Evolutionary conservation across 2,113 vertebrate genomes (phyloP), one percentile per base, ranked within the genome.

Genomic region (Brienomyrus brachyistius): DNA sequence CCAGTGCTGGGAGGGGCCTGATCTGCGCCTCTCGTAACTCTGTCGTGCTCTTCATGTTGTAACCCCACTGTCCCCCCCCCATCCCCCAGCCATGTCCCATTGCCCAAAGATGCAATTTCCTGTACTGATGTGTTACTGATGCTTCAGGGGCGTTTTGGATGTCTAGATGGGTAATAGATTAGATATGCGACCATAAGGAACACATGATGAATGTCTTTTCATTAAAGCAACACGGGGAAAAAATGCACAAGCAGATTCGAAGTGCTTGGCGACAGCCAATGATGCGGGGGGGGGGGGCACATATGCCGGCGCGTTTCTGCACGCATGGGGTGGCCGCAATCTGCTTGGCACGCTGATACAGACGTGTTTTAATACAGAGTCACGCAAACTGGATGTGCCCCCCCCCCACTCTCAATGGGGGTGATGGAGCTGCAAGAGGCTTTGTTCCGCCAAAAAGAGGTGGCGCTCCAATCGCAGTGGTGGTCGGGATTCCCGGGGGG

Each of bases 131-230:
- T 83, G 51, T 83, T 56, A 59, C 83, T 59, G 51, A 62, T 89
- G 89, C 89, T 89, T 84, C 43, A 85, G 89, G 88, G 77, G 10
- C 40, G 17, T 47, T 84, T 45, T 89, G 89, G 89, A 89, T 89
- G 80, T 89, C 77, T 89, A 84, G 89, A 89, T 89, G 80, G 80
- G 77, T 89, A 89, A 89, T 89, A 93, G 93, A 92, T 91, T 92
- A 88, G 90, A 66, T 90, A 90, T 93, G 82, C 51, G 47, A n/a
- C 88, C 62, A 77, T 89, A 93, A 92, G 94, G 92, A 93, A 91
- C 90, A 91, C 91, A 94, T 95, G 93, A 95, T 94, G 93, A 95
- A 95, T 95, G 93, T 91, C 91, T 94, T 94, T 94, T 95, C 94
- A 95, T 95, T 95, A 95, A 91, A 87, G 23, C 86, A 87, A 90